phyloP scores from a whole-genome alignment of 2,797 vertebrate genomes.

The Myotis planiceps region DNA sequence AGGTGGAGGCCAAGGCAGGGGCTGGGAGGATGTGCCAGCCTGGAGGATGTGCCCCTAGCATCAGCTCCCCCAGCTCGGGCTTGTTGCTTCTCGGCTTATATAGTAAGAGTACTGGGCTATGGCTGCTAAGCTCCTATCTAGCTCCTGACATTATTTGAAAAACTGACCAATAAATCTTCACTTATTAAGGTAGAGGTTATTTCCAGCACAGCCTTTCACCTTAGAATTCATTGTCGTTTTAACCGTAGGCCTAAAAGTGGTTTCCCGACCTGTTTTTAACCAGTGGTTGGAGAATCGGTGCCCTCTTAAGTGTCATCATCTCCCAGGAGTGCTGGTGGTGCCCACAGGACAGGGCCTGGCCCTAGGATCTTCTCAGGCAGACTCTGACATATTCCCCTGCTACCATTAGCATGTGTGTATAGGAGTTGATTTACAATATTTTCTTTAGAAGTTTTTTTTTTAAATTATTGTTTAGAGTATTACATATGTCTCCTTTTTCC shows the following conservation, averaged over 20 bases:
- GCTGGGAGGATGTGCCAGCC: not conserved
- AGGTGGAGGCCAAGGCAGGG: not conserved
- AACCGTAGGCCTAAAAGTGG: not conserved
- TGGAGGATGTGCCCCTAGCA: not conserved
- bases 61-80: not conserved
- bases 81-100: not conserved
- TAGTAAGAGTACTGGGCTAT: not conserved
- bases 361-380: not conserved
- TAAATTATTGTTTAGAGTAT: not conserved
- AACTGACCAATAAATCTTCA: not conserved
- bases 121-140: not conserved
- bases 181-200: not conserved
- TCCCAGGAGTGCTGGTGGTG: not conserved
- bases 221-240: not conserved
- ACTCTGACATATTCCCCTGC: not conserved
- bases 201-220: not conserved
- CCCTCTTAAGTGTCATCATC: not conserved
- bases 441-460: constrained; percentile 5
- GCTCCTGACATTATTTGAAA: not conserved
- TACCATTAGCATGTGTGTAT: not conserved
- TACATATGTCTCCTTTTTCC: too few species aligned
- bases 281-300: not conserved
- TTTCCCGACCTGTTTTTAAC: not conserved
- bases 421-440: not conserved
- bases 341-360: not conserved